Evolutionary conservation across 2,888 invertebrate genomes (phyloP), one percentile per base, ranked within the genome.

Genomic region (Ypsolopha scabrella): DNA sequence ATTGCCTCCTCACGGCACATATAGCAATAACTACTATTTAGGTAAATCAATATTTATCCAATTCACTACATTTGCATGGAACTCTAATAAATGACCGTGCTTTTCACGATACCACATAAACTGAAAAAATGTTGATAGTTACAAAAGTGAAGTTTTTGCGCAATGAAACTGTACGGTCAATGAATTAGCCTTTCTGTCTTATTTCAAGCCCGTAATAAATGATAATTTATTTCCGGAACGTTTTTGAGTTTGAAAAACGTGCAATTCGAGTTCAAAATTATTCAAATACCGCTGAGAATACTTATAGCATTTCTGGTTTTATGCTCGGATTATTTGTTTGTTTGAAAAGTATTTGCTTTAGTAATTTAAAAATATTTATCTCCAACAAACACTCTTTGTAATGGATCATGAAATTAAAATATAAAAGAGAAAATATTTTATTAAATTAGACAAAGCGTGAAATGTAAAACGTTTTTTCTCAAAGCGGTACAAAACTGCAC

Each of bases 391-490:
- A 35, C 11, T 6, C 43, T 46, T 53, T 53, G 33, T 50, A 39
- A n/a, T 24, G n/a, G 33, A 7, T 35, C 14, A 11, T 36, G 13
- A n/a, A 63, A 60, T 62, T 63, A 58, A 64, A 64, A 63, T 59
- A 51, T 54, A 57, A 64, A n/a, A 60, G 39, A 8, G 7, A 8
- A 60, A 64, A 61, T 62, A 62, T 65, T 61, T 65, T 58, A 60
- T 59, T 59, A 59, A 64, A 71, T 72, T 64, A 62, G 55, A 68
- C 24, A 24, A 7, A 60, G 63, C 60, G 65, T 68, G 64, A 70
- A 74, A 78, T 67, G 73, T 68, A 63, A 65, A 73, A 70, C 61
- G 69, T 74, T 79, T 75, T 72, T 72, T 73, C 67, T 76, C 74
- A 76, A 77, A 79, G 75, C 75, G 64, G 62, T 61, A 69, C 67